phyloP scores from a whole-genome alignment of 2,888 invertebrate genomes.

The Oscheius sp. region DNA sequence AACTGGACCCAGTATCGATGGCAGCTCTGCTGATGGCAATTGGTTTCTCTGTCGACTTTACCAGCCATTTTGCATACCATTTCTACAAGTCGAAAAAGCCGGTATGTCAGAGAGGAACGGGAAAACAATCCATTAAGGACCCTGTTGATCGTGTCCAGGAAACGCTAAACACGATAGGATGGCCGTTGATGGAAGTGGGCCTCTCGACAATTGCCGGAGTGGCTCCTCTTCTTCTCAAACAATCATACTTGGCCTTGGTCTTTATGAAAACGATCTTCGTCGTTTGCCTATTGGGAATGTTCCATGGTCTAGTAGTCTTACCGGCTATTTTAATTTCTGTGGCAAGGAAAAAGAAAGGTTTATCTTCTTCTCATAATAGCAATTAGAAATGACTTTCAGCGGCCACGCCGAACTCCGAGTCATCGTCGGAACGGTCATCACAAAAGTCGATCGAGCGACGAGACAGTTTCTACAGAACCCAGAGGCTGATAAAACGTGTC shows the following conservation, averaged over 20 bases:
- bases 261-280: constrained; percentile 68
- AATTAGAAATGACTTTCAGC: constrained; percentile 8
- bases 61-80: constrained; percentile 69
- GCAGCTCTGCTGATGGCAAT: constrained; percentile 68
- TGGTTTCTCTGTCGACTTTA: constrained; percentile 68
- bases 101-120: constrained; percentile 39
- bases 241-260: constrained; percentile 68
- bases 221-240: constrained; percentile 66
- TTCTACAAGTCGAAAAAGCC: constrained; percentile 63
- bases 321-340: constrained; percentile 62
- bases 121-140: constrained; percentile 42
- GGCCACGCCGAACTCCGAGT: constrained; percentile 33
- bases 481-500: constrained; percentile 35
- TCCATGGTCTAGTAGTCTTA: constrained; percentile 65
- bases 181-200: constrained; percentile 68
- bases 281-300: constrained; percentile 68
- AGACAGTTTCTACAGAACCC: constrained; percentile 63
- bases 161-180: constrained; percentile 63
- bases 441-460: constrained; percentile 59
- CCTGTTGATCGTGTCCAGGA: constrained; percentile 59
- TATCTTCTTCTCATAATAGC: too few species aligned
- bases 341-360: constrained; percentile 33
- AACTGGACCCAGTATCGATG: constrained; percentile 65
- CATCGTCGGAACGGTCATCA: constrained; percentile 56
- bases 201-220: constrained; percentile 68